These are phyloP conservation scores for Aplysia californica DNA, from an alignment of 1,140 invertebrate genomes.

Conservation along the genomic window DNA sequence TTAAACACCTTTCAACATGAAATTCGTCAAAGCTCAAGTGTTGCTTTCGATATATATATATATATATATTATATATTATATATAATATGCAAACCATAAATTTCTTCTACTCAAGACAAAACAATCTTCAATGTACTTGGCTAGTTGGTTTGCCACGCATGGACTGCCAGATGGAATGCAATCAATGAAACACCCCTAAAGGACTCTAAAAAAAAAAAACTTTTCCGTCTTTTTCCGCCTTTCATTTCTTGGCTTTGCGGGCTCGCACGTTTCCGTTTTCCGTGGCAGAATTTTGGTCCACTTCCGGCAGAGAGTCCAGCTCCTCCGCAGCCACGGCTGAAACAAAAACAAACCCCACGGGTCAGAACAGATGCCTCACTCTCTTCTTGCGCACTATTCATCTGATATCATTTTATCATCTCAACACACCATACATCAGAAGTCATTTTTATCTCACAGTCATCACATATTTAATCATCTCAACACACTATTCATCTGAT, in stretches of 20 bases:
- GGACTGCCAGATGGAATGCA: no score
- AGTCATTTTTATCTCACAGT: no score
- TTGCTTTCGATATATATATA: not conserved
- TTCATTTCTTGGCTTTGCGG: constrained; percentile 24
- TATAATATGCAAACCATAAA: not conserved
- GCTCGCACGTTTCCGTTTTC: constrained; percentile 53
- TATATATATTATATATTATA: not conserved
- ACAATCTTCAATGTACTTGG: no score
- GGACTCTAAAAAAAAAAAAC: no score
- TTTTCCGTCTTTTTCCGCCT: no score
- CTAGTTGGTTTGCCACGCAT: no score
- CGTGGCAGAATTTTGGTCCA: constrained; percentile 74
- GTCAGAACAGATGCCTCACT: not conserved
- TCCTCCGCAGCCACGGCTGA: constrained; percentile 72
- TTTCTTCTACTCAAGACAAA: not conserved
- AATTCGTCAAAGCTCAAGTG: not conserved
- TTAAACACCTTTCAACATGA: not conserved
- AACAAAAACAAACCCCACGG: not conserved
- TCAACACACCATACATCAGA: no score
- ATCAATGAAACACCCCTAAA: no score
- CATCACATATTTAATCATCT: no score
- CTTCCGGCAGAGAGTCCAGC: constrained; percentile 76
- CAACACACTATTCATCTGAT: no score
- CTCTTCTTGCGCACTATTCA: no score
- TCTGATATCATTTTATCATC: no score